These are phyloP conservation scores for Cryptocephalus primarius DNA, from an alignment of 2,888 invertebrate genomes.

Conservation along the genomic window DNA sequence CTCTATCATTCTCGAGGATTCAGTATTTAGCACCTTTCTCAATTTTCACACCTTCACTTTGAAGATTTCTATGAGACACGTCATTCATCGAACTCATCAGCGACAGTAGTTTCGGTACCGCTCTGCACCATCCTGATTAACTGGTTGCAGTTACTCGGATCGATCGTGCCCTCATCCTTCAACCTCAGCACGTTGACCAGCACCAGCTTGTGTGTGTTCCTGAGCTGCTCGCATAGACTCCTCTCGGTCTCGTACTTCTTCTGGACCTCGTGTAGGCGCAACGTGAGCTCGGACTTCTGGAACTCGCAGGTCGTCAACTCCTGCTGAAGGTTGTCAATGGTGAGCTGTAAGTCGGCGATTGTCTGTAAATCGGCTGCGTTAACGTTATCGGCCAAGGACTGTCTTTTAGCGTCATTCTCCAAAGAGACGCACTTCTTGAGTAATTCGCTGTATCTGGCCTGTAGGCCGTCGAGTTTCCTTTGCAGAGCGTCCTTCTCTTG, in stretches of 20 bases:
- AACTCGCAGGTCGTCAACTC: conserved; percentile 24
- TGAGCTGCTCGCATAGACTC: conserved; percentile 19
- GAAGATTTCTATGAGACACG: too few species aligned
- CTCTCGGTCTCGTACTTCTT: conserved; percentile 24
- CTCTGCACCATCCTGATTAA: conserved; percentile 15
- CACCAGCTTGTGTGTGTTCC: conserved; percentile 19
- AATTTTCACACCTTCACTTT: too few species aligned
- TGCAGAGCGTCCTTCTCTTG: conserved; percentile 9
- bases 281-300: conserved; percentile 27
- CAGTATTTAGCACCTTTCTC: too few species aligned
- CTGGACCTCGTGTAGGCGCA: conserved; percentile 25
- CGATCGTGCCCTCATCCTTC: conserved; percentile 18
- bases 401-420: conserved; percentile 10
- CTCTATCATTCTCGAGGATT: too few species aligned
- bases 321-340: conserved; percentile 20
- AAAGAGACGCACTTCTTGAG: conserved; percentile 9
- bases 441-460: conserved; percentile 8
- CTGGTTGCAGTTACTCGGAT: conserved; percentile 12
- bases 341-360: conserved; percentile 18
- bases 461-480: conserved; percentile 6
- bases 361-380: not conserved
- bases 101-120: not conserved
- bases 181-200: conserved; percentile 19
- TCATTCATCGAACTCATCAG: not conserved
- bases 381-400: not conserved